Base-by-base conservation (phyloP, 2,888 invertebrate species). In the Oxyteleia sp. region DNA sequence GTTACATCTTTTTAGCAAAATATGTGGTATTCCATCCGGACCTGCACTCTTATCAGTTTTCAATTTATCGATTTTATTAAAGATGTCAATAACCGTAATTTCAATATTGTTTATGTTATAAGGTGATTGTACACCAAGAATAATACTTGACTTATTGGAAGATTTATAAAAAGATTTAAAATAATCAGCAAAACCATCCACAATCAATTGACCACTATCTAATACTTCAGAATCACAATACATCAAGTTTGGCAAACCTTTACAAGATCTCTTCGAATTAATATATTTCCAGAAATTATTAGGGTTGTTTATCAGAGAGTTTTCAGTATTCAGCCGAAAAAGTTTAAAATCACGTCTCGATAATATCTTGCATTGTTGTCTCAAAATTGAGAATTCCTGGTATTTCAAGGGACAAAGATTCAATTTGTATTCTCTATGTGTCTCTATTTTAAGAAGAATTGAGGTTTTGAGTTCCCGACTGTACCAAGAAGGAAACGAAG, bases 221-320 rank as follows among this genome's bases (percentile, higher is more conserved):
- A 15, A 43, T 13, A 13, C 7, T 7, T 7, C 7, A 13, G 13
- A 15, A 15, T 43, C 7, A 2, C 7, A 13, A 15, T 43, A 7
- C 13, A 43, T 43, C 4, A 43, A 8, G 13, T 43, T 43, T 8
- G 41, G 41, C 13, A 43, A 43, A 43, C 2, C 15, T 4, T 43
- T 43, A 2, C 2, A 4, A 13, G 2, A 4, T 26, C 18, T 51
- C 35, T 55, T 55, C 1, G 35, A 55, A 8, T 35, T 29, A 11
- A 55, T n/a, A 18, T 55, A 55, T 55, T 35, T 55, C 55, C 55
- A 55, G 35, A 35, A 55, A 10, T 55, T 55, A 1, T 8, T 10
- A 11, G 32, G 55, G 15, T 23, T 16, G 0, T 16, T 35, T 23
- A 16, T 35, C 16, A 55, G 10, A 35, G 3, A 55, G n/a, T 55